Conservation (phyloP, 2,888 invertebrate genomes). For the Drosophila neotestacea region DNA sequence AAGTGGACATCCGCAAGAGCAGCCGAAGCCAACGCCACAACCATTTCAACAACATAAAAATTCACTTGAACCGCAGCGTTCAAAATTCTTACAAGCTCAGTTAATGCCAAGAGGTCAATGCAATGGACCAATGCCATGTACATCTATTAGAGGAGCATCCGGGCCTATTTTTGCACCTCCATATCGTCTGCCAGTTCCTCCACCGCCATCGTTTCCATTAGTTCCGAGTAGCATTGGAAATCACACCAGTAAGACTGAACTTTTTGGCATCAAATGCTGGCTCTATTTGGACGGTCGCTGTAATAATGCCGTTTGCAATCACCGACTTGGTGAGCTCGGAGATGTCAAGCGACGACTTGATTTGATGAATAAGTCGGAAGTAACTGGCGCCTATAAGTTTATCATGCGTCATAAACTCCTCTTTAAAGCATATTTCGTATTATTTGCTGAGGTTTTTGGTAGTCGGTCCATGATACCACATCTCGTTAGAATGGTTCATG, state of each 20-base stretch:
- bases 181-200: constrained; percentile 1
- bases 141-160: no score
- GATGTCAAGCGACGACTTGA: constrained; percentile 36
- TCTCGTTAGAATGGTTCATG: constrained; percentile 43
- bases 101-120: not conserved
- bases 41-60: not conserved
- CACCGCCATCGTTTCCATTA: not conserved
- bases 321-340: constrained; percentile 17
- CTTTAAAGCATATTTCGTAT: constrained; percentile 33
- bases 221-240: not conserved
- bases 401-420: constrained; percentile 27
- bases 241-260: not conserved
- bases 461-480: constrained; percentile 14
- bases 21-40: not conserved
- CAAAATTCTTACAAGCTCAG: no score
- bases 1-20: not conserved
- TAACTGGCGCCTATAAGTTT: constrained; percentile 26
- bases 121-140: not conserved
- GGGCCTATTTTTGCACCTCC: constrained; percentile 41
- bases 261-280: constrained; percentile 58
- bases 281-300: constrained; percentile 35
- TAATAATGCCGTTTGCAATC: constrained; percentile 29
- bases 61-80: not conserved
- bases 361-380: not conserved
- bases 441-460: constrained; percentile 39